Conservation (phyloP, 2,113 vertebrate species). For the Pithys albifrons region DNA sequence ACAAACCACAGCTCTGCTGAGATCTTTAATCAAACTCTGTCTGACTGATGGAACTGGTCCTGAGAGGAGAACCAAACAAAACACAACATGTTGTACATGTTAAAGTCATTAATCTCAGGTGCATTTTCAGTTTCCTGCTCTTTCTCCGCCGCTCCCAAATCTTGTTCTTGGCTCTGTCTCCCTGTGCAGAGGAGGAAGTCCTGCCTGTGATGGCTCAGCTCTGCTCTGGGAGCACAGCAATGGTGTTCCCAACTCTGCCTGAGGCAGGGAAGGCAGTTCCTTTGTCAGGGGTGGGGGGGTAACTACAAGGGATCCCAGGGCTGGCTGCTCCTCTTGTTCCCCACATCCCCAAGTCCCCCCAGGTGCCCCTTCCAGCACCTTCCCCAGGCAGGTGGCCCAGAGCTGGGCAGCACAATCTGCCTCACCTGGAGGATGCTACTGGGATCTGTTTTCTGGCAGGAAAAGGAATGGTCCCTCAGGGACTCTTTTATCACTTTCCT, state of each 20-base stretch:
- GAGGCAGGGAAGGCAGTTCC: not conserved
- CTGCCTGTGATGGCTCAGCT: not conserved
- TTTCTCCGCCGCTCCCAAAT: not conserved
- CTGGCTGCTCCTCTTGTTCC: not conserved
- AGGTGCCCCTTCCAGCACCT: not conserved
- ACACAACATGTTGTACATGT: constrained; percentile 27
- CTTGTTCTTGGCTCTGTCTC: not conserved
- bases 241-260: not conserved
- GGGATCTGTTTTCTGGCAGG: not conserved
- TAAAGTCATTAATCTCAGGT: constrained; percentile 61
- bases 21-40: constrained; percentile 51
- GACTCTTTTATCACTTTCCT: not conserved
- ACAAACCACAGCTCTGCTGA: constrained; percentile 30
- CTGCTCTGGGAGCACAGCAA: not conserved
- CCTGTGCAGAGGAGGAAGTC: not conserved
- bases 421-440: not conserved
- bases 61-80: constrained; percentile 33
- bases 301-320: fast-evolving
- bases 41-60: constrained; percentile 40
- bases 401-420: not conserved
- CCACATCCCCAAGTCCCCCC: not conserved
- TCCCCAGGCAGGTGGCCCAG: not conserved
- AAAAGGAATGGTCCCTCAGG: not conserved
- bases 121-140: constrained; percentile 50
- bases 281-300: fast-evolving